A percentile compares a stretch with the other conserved stretches of the same genome.
These are phyloP conservation scores for Rhabdophis nuchalis DNA, from an alignment of 2,797 vertebrate genomes.

Conservation along the genomic window DNA sequence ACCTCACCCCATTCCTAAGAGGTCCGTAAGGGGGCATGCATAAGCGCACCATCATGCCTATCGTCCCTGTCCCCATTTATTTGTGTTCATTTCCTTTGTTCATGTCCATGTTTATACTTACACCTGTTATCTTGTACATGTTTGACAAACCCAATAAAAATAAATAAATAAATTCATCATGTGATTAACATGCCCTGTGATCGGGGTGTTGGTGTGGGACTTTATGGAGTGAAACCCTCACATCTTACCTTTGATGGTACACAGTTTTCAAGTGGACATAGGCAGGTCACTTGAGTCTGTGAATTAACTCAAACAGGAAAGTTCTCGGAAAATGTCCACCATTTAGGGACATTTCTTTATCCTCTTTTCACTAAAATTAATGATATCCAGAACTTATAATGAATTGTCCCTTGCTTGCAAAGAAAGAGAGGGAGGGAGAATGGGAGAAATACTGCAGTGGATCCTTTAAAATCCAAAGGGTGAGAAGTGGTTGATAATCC, in stretches of 20 bases:
- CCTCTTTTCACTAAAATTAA: background rate
- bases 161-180: background rate
- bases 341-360: background rate
- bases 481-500: background rate
- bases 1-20: too few species aligned
- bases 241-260: background rate
- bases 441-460: background rate
- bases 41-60: too few species aligned
- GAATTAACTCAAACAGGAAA: background rate
- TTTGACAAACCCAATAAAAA: too few species aligned
- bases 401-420: background rate
- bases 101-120: too few species aligned
- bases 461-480: background rate
- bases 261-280: background rate
- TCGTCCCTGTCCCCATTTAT: too few species aligned
- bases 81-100: too few species aligned
- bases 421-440: slow-evolving; percentile 18
- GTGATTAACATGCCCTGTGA: background rate
- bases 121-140: too few species aligned
- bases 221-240: background rate
- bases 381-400: background rate
- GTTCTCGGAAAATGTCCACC: background rate
- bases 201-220: background rate
- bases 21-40: too few species aligned
- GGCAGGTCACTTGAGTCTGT: background rate